Conservation (phyloP, 1,140 invertebrate genomes). For the Bradysia coprophila region DNA sequence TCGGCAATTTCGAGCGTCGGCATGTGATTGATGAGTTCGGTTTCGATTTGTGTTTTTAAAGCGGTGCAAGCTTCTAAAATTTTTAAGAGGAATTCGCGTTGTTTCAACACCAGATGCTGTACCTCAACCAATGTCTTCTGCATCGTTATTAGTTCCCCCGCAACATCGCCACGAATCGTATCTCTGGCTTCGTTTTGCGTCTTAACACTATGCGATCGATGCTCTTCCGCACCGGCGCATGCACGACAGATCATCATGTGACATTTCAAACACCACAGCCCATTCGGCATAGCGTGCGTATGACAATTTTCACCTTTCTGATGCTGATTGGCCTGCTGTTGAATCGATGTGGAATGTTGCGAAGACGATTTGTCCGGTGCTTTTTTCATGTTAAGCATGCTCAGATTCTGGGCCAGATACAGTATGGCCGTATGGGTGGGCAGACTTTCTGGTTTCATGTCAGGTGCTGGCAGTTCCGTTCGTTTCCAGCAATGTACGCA, state of each 20-base stretch:
- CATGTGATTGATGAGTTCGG: conserved; percentile 44
- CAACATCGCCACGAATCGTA: conserved; percentile 39
- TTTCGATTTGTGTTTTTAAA: conserved; percentile 49
- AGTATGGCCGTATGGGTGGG: conserved; percentile 44
- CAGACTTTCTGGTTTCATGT: conserved; percentile 38
- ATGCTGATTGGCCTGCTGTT: conserved; percentile 14
- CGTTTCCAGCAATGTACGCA: conserved; percentile 50
- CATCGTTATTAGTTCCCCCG: conserved; percentile 27
- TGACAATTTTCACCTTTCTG: conserved; percentile 37
- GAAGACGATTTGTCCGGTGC: conserved; percentile 17
- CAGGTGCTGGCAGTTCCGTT: conserved; percentile 33
- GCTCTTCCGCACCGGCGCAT: conserved; percentile 41
- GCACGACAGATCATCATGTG: conserved; percentile 39
- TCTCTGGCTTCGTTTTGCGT: conserved; percentile 45
- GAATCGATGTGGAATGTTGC: conserved; percentile 5
- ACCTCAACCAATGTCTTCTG: conserved; percentile 38
- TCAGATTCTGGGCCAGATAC: conserved; percentile 37
- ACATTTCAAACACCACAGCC: conserved; percentile 54
- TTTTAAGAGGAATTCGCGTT: conserved; percentile 48
- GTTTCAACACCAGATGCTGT: conserved; percentile 39
- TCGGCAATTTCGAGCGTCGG: conserved; percentile 42
- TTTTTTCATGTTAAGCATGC: conserved; percentile 28
- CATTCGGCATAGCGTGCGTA: conserved; percentile 49
- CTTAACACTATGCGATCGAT: conserved; percentile 43
- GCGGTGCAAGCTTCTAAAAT: conserved; percentile 53